A percentile compares a stretch with the other conserved stretches of the same genome.
Conservation (phyloP, 2,113 vertebrate species). For the Mixornis gularis region DNA sequence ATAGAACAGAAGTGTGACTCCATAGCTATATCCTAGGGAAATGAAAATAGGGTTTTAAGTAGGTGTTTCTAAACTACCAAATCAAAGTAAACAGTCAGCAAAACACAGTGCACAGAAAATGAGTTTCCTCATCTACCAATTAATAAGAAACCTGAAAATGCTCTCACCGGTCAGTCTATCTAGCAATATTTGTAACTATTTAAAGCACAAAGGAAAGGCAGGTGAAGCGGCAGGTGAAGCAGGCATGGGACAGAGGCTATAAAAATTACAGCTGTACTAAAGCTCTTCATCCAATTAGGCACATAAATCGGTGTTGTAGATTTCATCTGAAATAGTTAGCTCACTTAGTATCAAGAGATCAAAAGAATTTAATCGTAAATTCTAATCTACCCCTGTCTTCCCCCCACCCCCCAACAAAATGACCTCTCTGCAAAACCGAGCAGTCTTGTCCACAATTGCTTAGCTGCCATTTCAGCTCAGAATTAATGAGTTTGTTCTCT, state of each 20-base stretch:
- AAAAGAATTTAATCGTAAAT: neutral
- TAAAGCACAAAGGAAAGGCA: neutral
- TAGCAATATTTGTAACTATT: neutral
- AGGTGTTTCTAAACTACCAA: conserved; percentile 15
- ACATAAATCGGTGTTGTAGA: neutral
- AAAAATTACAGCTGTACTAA: neutral
- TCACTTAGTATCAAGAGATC: neutral
- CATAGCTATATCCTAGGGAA: neutral
- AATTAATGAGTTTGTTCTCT: neutral
- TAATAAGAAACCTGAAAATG: too few relatives aligned
- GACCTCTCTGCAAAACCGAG: neutral
- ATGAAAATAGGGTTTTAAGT: neutral
- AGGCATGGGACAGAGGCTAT: neutral
- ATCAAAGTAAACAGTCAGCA: neutral
- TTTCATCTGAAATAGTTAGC: neutral
- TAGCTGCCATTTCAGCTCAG: neutral
- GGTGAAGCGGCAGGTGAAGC: neutral
- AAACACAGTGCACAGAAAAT: neutral
- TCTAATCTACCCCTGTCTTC: neutral
- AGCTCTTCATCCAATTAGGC: neutral
- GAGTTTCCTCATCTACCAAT: neutral
- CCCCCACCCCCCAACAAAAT: too few relatives aligned
- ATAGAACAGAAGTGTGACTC: neutral
- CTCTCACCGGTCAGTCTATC: too few relatives aligned
- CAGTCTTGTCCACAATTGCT: neutral